phyloP scores from a whole-genome alignment of 2,888 invertebrate species.

The Oxytorus armatus region DNA sequence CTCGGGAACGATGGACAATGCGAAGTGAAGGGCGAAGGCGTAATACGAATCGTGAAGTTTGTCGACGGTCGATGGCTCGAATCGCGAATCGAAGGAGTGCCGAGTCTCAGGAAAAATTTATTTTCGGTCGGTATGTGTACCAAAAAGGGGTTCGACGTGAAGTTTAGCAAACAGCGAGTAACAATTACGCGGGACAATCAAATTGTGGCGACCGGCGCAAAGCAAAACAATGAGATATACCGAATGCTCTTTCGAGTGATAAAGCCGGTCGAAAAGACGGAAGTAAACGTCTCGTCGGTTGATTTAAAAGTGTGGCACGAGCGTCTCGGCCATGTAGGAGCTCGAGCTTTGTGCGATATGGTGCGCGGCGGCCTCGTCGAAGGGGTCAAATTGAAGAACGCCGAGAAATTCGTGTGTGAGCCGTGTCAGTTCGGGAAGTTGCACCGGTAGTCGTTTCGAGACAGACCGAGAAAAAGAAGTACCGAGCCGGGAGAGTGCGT shows the following conservation, averaged over 20 bases:
- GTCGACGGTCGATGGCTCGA: constrained; percentile 60
- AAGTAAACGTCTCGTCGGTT: constrained; percentile 32
- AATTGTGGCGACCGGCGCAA: constrained; percentile 27
- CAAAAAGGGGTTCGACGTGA: constrained; percentile 21
- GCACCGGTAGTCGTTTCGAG: constrained; percentile 50
- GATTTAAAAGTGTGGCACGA: no score
- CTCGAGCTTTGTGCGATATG: constrained; percentile 38
- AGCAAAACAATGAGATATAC: constrained; percentile 35
- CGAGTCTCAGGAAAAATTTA: constrained; percentile 62
- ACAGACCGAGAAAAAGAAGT: constrained; percentile 23
- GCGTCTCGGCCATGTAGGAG: no score
- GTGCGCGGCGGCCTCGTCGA: no score
- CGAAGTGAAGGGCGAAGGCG: constrained; percentile 42
- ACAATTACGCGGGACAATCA: not conserved
- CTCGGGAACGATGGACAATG: constrained; percentile 46
- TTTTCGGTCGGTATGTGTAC: constrained; percentile 63
- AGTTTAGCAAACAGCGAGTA: constrained; percentile 5
- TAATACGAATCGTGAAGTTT: constrained; percentile 26
- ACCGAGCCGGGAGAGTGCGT: constrained; percentile 42
- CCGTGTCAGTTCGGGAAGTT: no score
- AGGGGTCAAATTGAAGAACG: no score
- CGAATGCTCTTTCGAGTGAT: no score
- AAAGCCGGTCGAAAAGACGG: not conserved
- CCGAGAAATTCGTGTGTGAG: no score
- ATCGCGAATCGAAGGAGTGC: no score